Conservation (phyloP, 2,113 vertebrate genomes). For the Erinaceus europaeus region DNA sequence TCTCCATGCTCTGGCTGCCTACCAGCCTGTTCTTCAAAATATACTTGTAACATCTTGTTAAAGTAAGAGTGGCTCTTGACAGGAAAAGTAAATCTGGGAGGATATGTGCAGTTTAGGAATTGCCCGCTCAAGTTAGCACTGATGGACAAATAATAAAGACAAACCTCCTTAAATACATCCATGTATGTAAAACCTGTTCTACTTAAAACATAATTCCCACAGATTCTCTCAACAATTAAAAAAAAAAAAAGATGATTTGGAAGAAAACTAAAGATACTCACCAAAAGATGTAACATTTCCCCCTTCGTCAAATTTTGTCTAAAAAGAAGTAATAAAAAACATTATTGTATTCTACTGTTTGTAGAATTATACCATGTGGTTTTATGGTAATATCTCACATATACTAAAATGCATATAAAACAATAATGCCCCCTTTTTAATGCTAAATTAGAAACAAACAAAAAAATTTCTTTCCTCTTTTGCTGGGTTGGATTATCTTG, state of each 20-base stretch:
- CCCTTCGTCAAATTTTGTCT: slow-evolving; percentile 94
- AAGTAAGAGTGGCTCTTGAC: background rate
- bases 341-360: background rate
- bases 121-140: background rate
- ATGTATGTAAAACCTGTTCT: background rate
- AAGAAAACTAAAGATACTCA: slow-evolving; percentile 80
- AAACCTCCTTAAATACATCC: background rate
- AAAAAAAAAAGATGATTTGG: background rate
- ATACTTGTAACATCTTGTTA: background rate
- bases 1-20: background rate
- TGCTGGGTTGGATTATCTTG: background rate
- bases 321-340: slow-evolving; percentile 42
- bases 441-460: background rate
- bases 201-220: background rate
- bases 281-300: slow-evolving; percentile 93
- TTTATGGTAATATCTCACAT: background rate
- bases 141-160: background rate
- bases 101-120: background rate
- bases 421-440: background rate
- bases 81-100: background rate
- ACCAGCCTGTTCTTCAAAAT: background rate
- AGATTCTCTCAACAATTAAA: background rate
- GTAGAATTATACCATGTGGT: background rate
- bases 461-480: background rate
- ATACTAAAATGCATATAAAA: background rate